Base-by-base conservation (phyloP, 1,140 invertebrate genomes). In the Lanistes nyassanus region DNA sequence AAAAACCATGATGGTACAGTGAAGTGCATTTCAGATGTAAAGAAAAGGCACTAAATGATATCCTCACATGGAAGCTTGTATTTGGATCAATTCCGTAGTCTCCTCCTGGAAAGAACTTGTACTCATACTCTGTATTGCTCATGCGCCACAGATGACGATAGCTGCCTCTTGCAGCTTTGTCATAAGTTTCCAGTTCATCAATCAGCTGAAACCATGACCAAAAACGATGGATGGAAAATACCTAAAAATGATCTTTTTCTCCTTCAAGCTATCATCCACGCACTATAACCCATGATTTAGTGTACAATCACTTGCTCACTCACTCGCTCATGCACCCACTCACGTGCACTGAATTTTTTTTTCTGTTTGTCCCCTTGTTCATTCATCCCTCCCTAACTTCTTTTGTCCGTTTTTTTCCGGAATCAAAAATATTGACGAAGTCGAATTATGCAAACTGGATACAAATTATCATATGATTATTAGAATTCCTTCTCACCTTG, bases 51-150 rank as follows among this genome's bases (percentile, higher is more conserved):
- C 42, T 16, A 47, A 16, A 47, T 16, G 7, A 26, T 29, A 53
- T 19, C 75, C 69, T 83, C 78, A 90, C 89, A 90, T 95, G 94
- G 84, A 98, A 98, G 0, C 97, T 98, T 51, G 94, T 91, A 87
- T 98, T 97, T 0, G 95, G 95, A 88, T 98, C 97, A 72, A 97
- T 93, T 21, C 96, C 97, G 87, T 93, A 97, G 6, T 95, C 95
- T 0, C 95, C 94, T 0, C 85, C 80, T 0, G 97, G 95, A 85
- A 96, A 98, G 87, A 97, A 94, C 0, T 97, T 93, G 66, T 96
- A 91, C 53, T 96, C 92, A 86, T 97, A 95, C 0, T 96, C 94
- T 87, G 94, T 93, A 5, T 96, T 96, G 77, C 93, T 93, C 82
- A 96, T 94, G 64, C 95, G 91, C 96, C 96, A 99, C 58, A 92